These are phyloP conservation scores for Catostomus latipinnis DNA, from an alignment of 2,797 vertebrate genomes.

Conservation along the genomic window DNA sequence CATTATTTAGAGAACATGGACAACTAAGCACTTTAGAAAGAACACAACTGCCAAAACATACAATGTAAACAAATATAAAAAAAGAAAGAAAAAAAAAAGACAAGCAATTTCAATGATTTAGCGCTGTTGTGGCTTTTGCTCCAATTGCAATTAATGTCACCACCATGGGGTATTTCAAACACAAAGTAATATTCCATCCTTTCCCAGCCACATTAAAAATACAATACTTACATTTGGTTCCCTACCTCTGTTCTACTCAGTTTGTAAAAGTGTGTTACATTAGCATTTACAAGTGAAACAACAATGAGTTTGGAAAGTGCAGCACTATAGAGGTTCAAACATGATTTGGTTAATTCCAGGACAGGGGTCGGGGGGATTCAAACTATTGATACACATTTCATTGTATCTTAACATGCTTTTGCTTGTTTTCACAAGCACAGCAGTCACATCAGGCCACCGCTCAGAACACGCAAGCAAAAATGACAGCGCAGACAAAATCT, in stretches of 20 bases:
- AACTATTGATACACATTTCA: constrained; percentile 94
- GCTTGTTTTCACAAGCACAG: constrained; percentile 86
- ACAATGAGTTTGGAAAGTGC: not conserved
- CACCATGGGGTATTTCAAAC: not conserved
- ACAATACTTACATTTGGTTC: not conserved
- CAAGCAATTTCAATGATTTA: not conserved
- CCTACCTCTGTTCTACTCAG: not conserved
- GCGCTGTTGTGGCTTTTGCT: not conserved
- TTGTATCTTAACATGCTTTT: constrained; percentile 85
- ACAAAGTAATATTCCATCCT: not conserved
- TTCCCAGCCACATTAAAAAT: constrained; percentile 2
- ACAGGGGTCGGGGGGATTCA: constrained; percentile 71
- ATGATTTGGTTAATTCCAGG: constrained; percentile 33
- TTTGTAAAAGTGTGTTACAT: not conserved
- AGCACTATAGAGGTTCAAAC: not conserved
- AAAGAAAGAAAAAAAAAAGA: not conserved
- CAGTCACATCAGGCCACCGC: constrained; percentile 85
- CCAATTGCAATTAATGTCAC: not conserved
- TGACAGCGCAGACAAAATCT: constrained; percentile 79
- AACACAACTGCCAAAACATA: not conserved
- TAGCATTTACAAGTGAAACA: not conserved
- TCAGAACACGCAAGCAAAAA: constrained; percentile 71
- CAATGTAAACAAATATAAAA: not conserved
- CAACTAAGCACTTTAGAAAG: not conserved
- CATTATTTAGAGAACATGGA: not conserved